These are phyloP conservation scores for Echeneis naucrates DNA, from an alignment of 2,797 vertebrate genomes.

Conservation along the genomic window DNA sequence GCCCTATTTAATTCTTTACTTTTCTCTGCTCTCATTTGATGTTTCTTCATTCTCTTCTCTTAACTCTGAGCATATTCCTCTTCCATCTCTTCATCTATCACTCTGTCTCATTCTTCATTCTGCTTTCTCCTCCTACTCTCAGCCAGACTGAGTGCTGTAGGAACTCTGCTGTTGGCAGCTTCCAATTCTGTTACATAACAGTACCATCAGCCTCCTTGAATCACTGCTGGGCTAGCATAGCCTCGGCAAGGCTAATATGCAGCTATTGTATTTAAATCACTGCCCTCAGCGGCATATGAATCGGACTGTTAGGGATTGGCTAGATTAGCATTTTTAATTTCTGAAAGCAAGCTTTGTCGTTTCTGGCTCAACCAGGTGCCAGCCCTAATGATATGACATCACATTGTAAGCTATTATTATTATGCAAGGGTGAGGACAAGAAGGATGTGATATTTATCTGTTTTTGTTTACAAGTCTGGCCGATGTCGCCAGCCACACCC, in stretches of 20 bases:
- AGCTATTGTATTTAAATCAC: conserved; percentile 29
- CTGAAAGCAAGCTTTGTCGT: conserved; percentile 1
- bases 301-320: conserved; percentile 7
- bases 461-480: conserved; percentile 40
- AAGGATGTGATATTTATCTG: conserved; percentile 41
- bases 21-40: neutral
- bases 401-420: conserved; percentile 9
- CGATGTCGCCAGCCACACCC: conserved; percentile 12
- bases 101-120: conserved; percentile 46
- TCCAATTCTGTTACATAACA: conserved; percentile 75
- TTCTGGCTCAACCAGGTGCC: conserved; percentile 4
- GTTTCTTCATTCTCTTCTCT: neutral
- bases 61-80: conserved; percentile 13
- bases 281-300: neutral
- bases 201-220: conserved; percentile 63
- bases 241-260: conserved; percentile 26
- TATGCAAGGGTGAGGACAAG: conserved; percentile 28
- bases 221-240: conserved; percentile 58
- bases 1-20: neutral
- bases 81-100: conserved; percentile 41
- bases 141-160: conserved; percentile 59
- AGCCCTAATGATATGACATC: neutral
- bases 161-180: conserved; percentile 73
- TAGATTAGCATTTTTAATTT: conserved; percentile 18
- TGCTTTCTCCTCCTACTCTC: conserved; percentile 59